Percentiles rank a stretch among this genome's conserved stretches.
These are phyloP conservation scores for Bactericera cockerelli DNA, from an alignment of 1,140 invertebrate genomes.

Conservation along the genomic window DNA sequence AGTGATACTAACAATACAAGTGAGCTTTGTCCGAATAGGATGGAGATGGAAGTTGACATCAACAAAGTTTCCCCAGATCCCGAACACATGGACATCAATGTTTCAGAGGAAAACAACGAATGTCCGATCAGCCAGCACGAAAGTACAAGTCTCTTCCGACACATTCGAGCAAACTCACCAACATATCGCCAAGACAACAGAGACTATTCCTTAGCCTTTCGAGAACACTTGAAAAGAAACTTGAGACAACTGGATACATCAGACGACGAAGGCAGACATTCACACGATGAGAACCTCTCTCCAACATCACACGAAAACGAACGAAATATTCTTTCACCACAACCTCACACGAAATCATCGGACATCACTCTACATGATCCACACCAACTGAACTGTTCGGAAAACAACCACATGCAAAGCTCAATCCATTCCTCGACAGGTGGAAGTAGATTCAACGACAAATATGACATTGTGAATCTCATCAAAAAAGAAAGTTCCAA, in stretches of 20 bases:
- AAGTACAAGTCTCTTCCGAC: not conserved
- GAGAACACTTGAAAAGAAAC: too few species aligned
- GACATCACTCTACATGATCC: too few species aligned
- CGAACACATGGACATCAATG: not conserved
- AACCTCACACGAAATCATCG: too few species aligned
- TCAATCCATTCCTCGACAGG: not conserved
- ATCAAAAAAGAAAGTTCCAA: not conserved
- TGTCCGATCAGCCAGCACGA: not conserved
- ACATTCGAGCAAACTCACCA: not conserved
- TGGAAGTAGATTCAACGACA: not conserved
- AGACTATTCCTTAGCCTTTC: not conserved
- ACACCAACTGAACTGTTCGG: not conserved
- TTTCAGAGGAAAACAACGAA: not conserved
- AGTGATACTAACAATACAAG: too few species aligned
- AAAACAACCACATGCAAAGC: not conserved
- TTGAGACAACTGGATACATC: too few species aligned
- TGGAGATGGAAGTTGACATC: not conserved
- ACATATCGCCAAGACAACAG: not conserved
- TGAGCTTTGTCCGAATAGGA: too few species aligned
- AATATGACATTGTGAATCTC: conserved; percentile 6
- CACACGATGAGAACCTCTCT: not conserved
- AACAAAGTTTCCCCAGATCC: not conserved
- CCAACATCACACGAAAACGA: not conserved
- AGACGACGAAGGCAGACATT: not conserved
- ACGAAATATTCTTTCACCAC: not conserved